Evolutionary conservation across 2,888 invertebrate species (phyloP).

Genomic region (Cryptocheilus praepositus): DNA sequence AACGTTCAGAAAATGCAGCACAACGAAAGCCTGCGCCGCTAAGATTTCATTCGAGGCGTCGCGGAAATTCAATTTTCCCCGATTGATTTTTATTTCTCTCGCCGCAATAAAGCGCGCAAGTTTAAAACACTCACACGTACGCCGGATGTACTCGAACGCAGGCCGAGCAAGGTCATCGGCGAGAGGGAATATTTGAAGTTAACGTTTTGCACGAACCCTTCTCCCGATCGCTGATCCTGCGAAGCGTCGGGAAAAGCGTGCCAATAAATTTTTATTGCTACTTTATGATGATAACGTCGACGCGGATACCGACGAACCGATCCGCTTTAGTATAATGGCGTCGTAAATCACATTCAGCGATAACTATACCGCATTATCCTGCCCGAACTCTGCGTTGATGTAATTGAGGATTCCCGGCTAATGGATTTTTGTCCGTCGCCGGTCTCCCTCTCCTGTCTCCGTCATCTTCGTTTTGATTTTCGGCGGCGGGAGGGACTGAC

Average conservation of each 20-base stretch:
- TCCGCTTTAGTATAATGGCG: constrained; percentile 68
- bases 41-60: no score
- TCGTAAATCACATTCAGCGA: constrained; percentile 60
- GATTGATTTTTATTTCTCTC: no score
- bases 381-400: constrained; percentile 16
- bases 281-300: constrained; percentile 68
- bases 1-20: no score
- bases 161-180: no score
- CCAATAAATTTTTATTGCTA: constrained; percentile 73
- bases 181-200: no score
- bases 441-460: constrained; percentile 4
- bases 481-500: background rate
- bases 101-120: no score
- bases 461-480: background rate
- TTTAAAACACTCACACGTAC: background rate
- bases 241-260: constrained; percentile 48
- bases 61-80: no score
- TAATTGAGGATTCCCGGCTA: constrained; percentile 43
- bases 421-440: constrained; percentile 45
- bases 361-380: constrained; percentile 49
- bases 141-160: background rate
- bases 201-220: no score
- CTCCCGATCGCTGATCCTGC: background rate
- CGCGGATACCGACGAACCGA: constrained; percentile 59
- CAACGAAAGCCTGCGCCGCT: no score